A percentile compares a stretch with the other conserved stretches of the same genome.
Conservation (phyloP, 2,797 vertebrate species). For the Neosilurus mollespiculum region DNA sequence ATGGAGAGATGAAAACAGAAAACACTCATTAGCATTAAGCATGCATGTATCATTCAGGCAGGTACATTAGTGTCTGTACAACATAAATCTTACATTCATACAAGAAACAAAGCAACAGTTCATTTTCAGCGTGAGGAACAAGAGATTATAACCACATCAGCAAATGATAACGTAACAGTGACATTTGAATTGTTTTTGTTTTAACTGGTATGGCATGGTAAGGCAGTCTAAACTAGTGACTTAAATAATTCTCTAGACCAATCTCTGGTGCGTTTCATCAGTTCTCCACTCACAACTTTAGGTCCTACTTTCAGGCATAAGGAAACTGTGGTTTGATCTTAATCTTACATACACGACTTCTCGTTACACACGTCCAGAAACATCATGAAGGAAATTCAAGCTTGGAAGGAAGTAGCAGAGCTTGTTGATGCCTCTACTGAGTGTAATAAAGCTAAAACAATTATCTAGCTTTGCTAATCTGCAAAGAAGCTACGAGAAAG, state of each 20-base stretch:
- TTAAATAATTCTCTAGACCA: neutral
- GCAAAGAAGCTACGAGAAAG: too few relatives aligned
- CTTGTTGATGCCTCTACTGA: too few relatives aligned
- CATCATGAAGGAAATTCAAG: neutral
- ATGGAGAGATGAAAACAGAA: conserved; percentile 64
- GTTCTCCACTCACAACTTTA: neutral
- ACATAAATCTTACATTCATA: neutral
- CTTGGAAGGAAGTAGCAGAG: neutral
- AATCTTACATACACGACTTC: neutral
- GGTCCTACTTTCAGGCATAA: neutral
- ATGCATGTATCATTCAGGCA: conserved; percentile 62
- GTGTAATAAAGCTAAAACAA: too few relatives aligned
- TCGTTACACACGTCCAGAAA: neutral
- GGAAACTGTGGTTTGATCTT: neutral
- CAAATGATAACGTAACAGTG: neutral
- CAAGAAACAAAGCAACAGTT: neutral
- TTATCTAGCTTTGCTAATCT: too few relatives aligned
- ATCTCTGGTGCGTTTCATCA: neutral
- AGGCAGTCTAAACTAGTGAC: neutral
- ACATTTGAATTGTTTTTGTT: neutral
- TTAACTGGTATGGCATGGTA: neutral
- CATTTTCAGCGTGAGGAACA: neutral
- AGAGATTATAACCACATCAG: neutral
- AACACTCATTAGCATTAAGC: conserved; percentile 70
- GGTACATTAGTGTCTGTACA: conserved; percentile 40